Conservation (phyloP, 2,113 vertebrate genomes). For the Macquaria australasica region DNA sequence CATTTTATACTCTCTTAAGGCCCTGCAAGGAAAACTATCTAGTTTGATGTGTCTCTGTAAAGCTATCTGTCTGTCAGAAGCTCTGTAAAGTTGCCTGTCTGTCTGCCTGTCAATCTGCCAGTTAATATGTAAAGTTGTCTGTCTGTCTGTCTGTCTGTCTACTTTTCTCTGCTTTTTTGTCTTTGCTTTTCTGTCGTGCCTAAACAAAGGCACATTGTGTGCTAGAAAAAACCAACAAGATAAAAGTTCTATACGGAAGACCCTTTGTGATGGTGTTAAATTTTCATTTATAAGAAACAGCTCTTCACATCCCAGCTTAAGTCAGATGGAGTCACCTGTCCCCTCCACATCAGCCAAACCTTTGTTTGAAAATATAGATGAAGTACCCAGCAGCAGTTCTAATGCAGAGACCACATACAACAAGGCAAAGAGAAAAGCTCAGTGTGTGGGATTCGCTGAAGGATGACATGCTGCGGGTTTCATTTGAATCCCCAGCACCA, state of each 20-base stretch:
- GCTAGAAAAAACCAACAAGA: background rate
- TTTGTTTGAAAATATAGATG: conserved; percentile 18
- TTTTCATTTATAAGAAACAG: background rate
- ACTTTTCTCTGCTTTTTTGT: background rate
- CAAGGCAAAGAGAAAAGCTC: conserved; percentile 18
- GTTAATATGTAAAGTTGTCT: too few relatives aligned
- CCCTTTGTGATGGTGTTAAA: background rate
- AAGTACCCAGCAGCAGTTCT: conserved; percentile 6
- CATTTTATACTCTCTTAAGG: too few relatives aligned
- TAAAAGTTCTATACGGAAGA: background rate
- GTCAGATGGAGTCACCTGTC: conserved; percentile 4
- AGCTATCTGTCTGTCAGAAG: background rate
- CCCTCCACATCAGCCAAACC: conserved; percentile 11
- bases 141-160: background rate
- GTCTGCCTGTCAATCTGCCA: too few relatives aligned
- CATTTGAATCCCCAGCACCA: conserved; percentile 10
- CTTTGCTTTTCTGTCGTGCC: background rate
- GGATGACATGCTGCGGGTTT: background rate
- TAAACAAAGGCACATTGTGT: conserved; percentile 2
- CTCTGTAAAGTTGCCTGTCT: background rate
- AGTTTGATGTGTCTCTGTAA: background rate
- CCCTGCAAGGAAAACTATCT: background rate
- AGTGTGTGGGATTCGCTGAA: conserved; percentile 13
- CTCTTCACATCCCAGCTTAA: conserved; percentile 5
- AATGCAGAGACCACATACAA: background rate